These are phyloP conservation scores for Marmota flaviventris DNA, from an alignment of 2,113 vertebrate species.

Conservation along the genomic window DNA sequence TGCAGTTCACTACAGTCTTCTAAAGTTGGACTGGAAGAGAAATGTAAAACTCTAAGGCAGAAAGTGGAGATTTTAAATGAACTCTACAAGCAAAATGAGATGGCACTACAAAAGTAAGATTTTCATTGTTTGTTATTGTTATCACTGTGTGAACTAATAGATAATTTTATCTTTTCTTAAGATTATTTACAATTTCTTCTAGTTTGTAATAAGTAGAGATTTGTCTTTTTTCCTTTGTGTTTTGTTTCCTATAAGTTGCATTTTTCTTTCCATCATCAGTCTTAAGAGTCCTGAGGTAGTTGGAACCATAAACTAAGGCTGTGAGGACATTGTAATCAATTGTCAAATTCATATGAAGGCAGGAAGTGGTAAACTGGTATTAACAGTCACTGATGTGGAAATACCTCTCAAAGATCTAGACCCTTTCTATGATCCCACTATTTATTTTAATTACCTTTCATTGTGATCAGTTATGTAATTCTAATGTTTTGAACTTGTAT, in stretches of 20 bases:
- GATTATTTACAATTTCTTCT: too few relatives aligned
- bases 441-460: background rate
- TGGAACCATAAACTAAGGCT: too few relatives aligned
- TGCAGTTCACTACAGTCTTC: slow-evolving; percentile 88
- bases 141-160: too few relatives aligned
- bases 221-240: too few relatives aligned
- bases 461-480: background rate
- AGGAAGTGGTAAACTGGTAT: background rate
- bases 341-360: background rate
- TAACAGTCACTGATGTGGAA: fast-evolving
- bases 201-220: too few relatives aligned
- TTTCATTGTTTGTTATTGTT: too few relatives aligned
- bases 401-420: fast-evolving
- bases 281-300: too few relatives aligned
- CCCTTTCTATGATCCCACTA: background rate
- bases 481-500: background rate
- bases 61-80: slow-evolving; percentile 98
- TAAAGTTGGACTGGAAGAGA: slow-evolving; percentile 92
- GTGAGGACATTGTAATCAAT: background rate
- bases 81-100: slow-evolving; percentile 98
- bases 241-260: too few relatives aligned
- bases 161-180: too few relatives aligned
- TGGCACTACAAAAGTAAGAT: slow-evolving; percentile 97
- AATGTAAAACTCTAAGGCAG: slow-evolving; percentile 93
- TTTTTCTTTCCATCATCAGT: too few relatives aligned